Evolutionary conservation across 2,797 vertebrate genomes (phyloP).

Genomic region (Lepilemur ruficaudatus): DNA sequence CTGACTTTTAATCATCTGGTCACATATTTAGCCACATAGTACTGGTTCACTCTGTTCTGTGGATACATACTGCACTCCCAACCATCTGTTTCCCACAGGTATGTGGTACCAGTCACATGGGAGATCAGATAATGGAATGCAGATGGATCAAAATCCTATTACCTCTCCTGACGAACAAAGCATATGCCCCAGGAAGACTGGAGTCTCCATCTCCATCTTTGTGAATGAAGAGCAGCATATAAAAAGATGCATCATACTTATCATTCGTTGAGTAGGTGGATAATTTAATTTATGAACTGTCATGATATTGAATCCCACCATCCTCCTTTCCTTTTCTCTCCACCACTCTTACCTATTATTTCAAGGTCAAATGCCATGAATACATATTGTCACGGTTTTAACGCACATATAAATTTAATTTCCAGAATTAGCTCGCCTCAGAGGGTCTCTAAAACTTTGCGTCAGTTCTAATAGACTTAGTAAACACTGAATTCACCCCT

Average conservation of each 20-base stretch:
- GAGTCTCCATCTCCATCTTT: neutral
- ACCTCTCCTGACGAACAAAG: neutral
- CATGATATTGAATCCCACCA: neutral
- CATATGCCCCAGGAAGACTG: neutral
- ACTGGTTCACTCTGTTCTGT: neutral
- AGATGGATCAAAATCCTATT: slow-evolving; percentile 1
- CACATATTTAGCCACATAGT: neutral
- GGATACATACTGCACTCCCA: neutral
- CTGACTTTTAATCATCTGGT: slow-evolving; percentile 35
- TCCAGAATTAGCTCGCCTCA: neutral
- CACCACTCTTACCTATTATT: slow-evolving; percentile 19
- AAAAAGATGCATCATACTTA: slow-evolving; percentile 22
- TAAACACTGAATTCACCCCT: neutral
- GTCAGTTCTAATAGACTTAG: neutral
- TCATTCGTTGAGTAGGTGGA: neutral
- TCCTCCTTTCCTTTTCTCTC: neutral
- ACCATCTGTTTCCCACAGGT: neutral
- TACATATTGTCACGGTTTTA: slow-evolving; percentile 16
- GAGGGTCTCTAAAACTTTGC: neutral
- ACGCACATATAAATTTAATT: slow-evolving; percentile 13
- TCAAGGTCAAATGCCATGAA: slow-evolving; percentile 32
- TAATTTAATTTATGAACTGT: slow-evolving; percentile 40
- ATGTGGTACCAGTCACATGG: neutral
- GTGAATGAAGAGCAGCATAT: slow-evolving; percentile 38
- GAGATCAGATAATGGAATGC: neutral